Evolutionary conservation across 2,888 invertebrate species (phyloP), one percentile per base, ranked within the genome.

Genomic region (Mimumesa dahlbomi): DNA sequence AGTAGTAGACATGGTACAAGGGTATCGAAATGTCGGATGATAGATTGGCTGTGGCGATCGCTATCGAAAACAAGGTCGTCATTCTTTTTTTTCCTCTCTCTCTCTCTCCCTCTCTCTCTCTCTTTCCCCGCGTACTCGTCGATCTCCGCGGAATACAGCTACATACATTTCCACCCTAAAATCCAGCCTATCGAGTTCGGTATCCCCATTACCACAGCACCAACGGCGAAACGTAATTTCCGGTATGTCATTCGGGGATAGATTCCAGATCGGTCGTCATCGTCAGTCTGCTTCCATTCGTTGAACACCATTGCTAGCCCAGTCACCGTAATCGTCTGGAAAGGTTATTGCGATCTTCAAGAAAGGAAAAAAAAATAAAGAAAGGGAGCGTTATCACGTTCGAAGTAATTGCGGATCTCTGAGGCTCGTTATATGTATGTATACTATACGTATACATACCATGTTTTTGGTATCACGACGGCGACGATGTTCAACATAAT

Each of bases 221-320:
- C 78, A 59, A 81, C 80, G 82, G 82, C 77, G 87, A 85, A 87
- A 88, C 87, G 87, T 88, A 88, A 88, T 88, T 88, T 88, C 88
- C 88, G 88, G 86, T 50, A 74, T 68, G 81, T 75, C 81, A 83
- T 82, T n/a, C n/a, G n/a, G n/a, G n/a, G n/a, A 79, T 76, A 82
- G 82, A 59, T 66, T 65, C 74, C 66, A 68, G 65, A 78, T 77
- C 76, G 68, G 65, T 70, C 82, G 62, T 79, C 63, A 66, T 77
- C 75, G 65, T 72, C 75, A 52, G 67, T 63, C 64, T 64, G 40
- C 48, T 40, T 50, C 59, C 40, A 49, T 59, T 73, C 43, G 65
- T 7, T n/a, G 45, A 25, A 34, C 40, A 22, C 25, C 48, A 48
- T 48, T 66, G 53, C 49, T 53, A 49, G 19, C 53, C 53, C 11